Evolutionary conservation across 2,888 invertebrate species (phyloP).

Genomic region (Epicampocera succincta): DNA sequence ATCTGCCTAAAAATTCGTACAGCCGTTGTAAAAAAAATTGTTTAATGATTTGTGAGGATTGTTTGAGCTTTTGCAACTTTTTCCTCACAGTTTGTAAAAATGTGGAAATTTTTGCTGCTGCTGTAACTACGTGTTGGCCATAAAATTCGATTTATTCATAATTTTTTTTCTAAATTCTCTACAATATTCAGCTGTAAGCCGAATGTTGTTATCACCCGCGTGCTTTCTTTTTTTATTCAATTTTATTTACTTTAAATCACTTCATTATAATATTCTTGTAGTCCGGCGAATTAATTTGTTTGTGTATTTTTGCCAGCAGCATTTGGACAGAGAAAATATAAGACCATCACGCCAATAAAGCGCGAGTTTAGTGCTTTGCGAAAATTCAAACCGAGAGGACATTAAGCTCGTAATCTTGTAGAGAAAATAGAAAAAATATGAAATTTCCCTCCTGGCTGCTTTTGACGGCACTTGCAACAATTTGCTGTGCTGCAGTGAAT

Average conservation of each 20-base stretch:
- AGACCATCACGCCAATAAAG: conserved; percentile 40
- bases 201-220: background rate
- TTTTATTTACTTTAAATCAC: conserved; percentile 24
- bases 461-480: conserved; percentile 42
- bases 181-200: conserved; percentile 13
- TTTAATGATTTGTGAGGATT: conserved; percentile 23
- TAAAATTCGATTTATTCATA: conserved; percentile 45
- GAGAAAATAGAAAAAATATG: conserved; percentile 25
- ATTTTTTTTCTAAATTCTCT: background rate
- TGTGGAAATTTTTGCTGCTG: background rate
- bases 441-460: conserved; percentile 50
- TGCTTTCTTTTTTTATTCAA: conserved; percentile 4
- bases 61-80: conserved; percentile 55
- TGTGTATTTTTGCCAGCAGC: conserved; percentile 25
- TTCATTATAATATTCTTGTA: conserved; percentile 24
- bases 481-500: conserved; percentile 10
- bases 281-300: conserved; percentile 10
- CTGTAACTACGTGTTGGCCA: background rate
- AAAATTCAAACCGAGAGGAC: conserved; percentile 42
- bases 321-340: conserved; percentile 52
- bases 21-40: background rate
- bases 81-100: conserved; percentile 1
- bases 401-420: background rate
- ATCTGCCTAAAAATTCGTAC: no score
- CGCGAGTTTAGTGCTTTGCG: conserved; percentile 51